A percentile compares a stretch with the other conserved stretches of the same genome.
phyloP scores from a whole-genome alignment of 2,113 vertebrate genomes.

The Melanocharis versteri region DNA sequence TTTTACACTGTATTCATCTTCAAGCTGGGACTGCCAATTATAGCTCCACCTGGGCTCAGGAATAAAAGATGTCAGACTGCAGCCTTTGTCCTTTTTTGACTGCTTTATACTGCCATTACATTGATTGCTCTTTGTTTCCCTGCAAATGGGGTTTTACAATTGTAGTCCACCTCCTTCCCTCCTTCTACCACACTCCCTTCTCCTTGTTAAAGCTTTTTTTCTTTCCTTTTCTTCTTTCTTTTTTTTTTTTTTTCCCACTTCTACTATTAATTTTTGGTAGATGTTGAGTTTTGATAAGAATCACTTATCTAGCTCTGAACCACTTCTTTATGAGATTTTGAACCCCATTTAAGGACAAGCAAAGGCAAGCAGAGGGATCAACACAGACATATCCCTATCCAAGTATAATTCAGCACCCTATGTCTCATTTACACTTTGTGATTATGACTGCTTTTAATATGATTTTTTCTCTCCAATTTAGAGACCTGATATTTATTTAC shows the following conservation, averaged over 20 bases:
- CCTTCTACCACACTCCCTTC: neutral
- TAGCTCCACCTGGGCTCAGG: neutral
- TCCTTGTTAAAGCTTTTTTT: neutral
- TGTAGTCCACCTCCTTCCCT: constrained; percentile 30
- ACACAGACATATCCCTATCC: neutral
- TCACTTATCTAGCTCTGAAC: neutral
- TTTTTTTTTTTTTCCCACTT: neutral
- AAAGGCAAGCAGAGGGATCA: neutral
- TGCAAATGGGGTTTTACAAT: neutral
- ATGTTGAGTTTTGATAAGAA: neutral
- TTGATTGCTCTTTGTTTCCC: constrained; percentile 46
- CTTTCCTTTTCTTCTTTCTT: neutral
- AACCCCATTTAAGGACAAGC: neutral
- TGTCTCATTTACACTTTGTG: constrained; percentile 14
- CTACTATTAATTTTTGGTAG: neutral
- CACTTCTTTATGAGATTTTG: constrained; percentile 9
- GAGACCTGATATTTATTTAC: constrained; percentile 23
- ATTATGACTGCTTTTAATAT: constrained; percentile 43
- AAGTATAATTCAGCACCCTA: neutral
- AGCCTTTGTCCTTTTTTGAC: constrained; percentile 38
- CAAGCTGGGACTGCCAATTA: neutral
- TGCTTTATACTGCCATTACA: constrained; percentile 36
- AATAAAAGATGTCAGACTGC: constrained; percentile 28
- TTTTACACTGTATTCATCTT: constrained; percentile 7
- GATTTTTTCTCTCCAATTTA: constrained; percentile 52